Conservation (phyloP, 2,113 vertebrate species). For the Lates calcarifer region DNA sequence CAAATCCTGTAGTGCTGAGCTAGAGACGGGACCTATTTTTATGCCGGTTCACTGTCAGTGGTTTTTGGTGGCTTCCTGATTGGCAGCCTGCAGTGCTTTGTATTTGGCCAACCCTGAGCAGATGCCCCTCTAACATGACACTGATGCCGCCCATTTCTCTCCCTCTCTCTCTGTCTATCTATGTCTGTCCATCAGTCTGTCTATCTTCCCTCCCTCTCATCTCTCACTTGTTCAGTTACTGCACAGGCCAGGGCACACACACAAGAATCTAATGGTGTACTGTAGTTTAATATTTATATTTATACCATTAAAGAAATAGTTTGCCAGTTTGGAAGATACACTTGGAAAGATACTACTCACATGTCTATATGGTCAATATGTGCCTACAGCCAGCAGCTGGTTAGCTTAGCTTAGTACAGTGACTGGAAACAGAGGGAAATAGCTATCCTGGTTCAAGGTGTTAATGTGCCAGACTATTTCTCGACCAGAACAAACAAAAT, state of each 20-base stretch:
- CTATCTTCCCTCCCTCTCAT: slow-evolving; percentile 5
- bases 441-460: not conserved
- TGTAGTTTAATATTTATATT: not conserved
- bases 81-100: slow-evolving; percentile 52
- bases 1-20: slow-evolving; percentile 42
- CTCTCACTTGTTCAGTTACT: not conserved
- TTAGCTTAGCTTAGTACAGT: not conserved
- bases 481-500: too few relatives aligned
- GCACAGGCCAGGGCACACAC: not conserved
- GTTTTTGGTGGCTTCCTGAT: slow-evolving; percentile 67
- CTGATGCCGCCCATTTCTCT: slow-evolving; percentile 20
- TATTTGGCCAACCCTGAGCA: slow-evolving; percentile 55
- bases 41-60: slow-evolving; percentile 65
- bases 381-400: not conserved
- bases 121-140: slow-evolving; percentile 62
- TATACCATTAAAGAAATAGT: not conserved
- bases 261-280: not conserved
- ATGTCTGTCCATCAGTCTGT: slow-evolving; percentile 13
- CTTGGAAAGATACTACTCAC: not conserved
- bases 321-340: not conserved
- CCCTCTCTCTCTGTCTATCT: slow-evolving; percentile 2
- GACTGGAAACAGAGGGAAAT: not conserved
- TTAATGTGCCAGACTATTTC: not conserved
- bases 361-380: not conserved
- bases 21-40: slow-evolving; percentile 70